A percentile compares a stretch with the other conserved stretches of the same genome.
Conservation (phyloP, 2,113 vertebrate genomes). For the Cebus imitator region DNA sequence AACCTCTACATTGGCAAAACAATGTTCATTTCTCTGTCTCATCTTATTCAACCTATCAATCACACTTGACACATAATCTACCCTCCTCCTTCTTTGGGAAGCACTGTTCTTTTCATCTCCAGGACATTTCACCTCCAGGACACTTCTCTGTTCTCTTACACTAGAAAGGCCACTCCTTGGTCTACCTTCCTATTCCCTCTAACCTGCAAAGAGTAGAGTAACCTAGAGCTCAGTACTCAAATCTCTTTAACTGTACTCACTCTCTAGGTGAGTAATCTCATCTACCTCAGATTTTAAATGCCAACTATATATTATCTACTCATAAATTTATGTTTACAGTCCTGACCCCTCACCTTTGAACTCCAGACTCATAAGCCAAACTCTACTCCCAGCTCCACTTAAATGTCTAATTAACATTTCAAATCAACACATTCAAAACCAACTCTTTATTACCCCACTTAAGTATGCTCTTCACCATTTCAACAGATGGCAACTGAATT, state of each 20-base stretch:
- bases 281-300: not conserved
- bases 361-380: not conserved
- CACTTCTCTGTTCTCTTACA: not conserved
- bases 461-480: not conserved
- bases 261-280: not conserved
- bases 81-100: not conserved
- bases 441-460: not conserved
- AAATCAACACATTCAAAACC: conserved; percentile 10
- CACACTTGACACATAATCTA: not conserved
- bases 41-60: not conserved
- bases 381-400: not conserved
- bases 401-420: conserved; percentile 1
- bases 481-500: not conserved
- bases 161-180: not conserved
- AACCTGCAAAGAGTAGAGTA: not conserved
- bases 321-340: not conserved
- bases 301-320: not conserved
- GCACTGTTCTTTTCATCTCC: not conserved
- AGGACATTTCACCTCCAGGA: not conserved
- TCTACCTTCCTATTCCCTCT: not conserved
- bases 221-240: not conserved
- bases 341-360: conserved; percentile 9
- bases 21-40: not conserved
- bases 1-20: not conserved
- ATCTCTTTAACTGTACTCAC: not conserved